phyloP scores from a whole-genome alignment of 1,140 invertebrate genomes.

The Solenopsis fugax region DNA sequence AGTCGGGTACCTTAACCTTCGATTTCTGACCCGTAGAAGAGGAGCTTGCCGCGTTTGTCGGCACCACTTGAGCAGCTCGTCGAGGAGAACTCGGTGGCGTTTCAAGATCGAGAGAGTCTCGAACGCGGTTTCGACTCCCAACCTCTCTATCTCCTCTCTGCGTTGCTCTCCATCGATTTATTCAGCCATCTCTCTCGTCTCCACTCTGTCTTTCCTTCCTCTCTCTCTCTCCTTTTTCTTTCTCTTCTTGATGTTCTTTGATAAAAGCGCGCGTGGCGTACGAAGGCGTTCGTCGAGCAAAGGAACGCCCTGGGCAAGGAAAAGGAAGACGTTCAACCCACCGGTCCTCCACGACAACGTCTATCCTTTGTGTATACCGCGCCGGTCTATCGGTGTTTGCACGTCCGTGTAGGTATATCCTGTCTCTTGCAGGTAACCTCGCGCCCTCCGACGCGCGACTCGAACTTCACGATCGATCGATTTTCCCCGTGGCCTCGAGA shows the following conservation, averaged over 20 bases:
- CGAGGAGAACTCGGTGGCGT: conserved; percentile 54
- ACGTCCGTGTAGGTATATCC: conserved; percentile 45
- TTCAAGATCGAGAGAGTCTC: conserved; percentile 62
- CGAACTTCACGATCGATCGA: conserved; percentile 67
- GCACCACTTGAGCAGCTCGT: conserved; percentile 58
- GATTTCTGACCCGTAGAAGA: conserved; percentile 63
- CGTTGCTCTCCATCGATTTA: conserved; percentile 48
- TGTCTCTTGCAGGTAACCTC: conserved; percentile 61
- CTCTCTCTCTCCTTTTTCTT: not conserved
- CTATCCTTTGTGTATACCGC: conserved; percentile 51
- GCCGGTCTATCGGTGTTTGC: conserved; percentile 47
- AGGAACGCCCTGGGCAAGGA: conserved; percentile 58
- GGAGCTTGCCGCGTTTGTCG: conserved; percentile 64
- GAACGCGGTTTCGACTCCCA: conserved; percentile 59
- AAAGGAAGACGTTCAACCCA: conserved; percentile 50
- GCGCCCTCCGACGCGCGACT: conserved; percentile 37
- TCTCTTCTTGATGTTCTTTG: conserved; percentile 14
- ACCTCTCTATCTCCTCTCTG: conserved; percentile 38
- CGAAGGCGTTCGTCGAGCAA: conserved; percentile 51
- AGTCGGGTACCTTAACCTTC: conserved; percentile 56
- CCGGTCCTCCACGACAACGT: conserved; percentile 31
- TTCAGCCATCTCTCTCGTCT: conserved; percentile 18
- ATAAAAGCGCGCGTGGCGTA: conserved; percentile 53
- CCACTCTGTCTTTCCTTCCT: not conserved
- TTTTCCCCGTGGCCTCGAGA: conserved; percentile 48